These are phyloP conservation scores for Ligdia adustata DNA, from an alignment of 2,888 invertebrate species.

Conservation along the genomic window DNA sequence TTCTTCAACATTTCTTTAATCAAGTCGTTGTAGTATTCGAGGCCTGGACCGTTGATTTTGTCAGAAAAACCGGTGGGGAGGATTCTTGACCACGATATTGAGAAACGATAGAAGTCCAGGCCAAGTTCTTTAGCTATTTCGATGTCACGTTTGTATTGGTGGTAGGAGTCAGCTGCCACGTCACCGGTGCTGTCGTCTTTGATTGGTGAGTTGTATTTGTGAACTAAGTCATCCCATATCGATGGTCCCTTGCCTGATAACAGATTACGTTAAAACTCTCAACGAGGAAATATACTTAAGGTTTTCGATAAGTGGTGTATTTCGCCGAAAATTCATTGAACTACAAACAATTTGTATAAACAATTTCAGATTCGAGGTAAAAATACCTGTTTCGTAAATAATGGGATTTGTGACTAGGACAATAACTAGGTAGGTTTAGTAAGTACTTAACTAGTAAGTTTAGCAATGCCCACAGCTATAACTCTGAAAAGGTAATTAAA, in stretches of 20 bases:
- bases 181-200: slow-evolving; percentile 75
- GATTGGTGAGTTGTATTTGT: slow-evolving; percentile 50
- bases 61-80: slow-evolving; percentile 83
- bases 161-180: slow-evolving; percentile 86
- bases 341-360: no score
- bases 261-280: no score
- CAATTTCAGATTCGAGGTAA: no score
- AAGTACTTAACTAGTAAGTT: no score
- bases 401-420: no score
- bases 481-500: no score
- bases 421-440: no score
- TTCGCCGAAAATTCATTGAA: no score
- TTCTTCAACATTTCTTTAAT: slow-evolving; percentile 82
- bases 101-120: slow-evolving; percentile 83
- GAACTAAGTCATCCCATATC: slow-evolving; percentile 79
- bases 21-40: slow-evolving; percentile 86
- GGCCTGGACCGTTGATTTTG: slow-evolving; percentile 81
- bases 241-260: slow-evolving; percentile 83
- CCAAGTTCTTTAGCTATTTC: slow-evolving; percentile 68
- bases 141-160: slow-evolving; percentile 82
- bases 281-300: no score
- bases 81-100: slow-evolving; percentile 86
- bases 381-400: no score
- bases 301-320: no score
- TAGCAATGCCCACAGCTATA: no score